Base-by-base conservation (phyloP, 2,888 invertebrate genomes). In the Archaeoteleia sp. region DNA sequence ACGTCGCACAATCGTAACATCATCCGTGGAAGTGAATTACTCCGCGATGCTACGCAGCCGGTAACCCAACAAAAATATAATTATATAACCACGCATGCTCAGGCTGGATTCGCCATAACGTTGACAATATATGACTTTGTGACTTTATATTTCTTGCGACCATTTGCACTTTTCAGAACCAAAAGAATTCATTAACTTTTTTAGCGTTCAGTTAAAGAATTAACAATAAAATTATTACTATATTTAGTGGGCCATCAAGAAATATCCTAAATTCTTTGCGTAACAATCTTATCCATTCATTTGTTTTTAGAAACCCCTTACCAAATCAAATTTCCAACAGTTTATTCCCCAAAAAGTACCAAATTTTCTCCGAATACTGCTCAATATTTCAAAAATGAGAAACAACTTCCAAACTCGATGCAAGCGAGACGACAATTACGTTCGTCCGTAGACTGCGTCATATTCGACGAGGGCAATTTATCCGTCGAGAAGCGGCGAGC, bases 401-500 rank as follows among this genome's bases (percentile, higher is more conserved):
- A n/a, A 2, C n/a, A 29, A 1, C 5, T 8, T 8, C 9, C 1
- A 29, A n/a, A 29, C 1, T 32, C 48, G 15, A 23, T 7, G 46
- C 20, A 20, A 20, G 20, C 20, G 3, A 20, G 20, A 20, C 20
- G 46, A 53, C 65, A 51, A 65, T 67, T 67, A 67, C 29, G 8
- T 7, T 7, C 43, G 55, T 12, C 32, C 51, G 15, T 37, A 14
- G 8, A 15, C 15, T 2, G 46, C 46, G 63, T 63, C 63, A 63
- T 63, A 63, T 60, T 61, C 53, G 61, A 43, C 67, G 53, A 55
- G 65, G 69, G 76, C 67, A 76, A 76, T 78, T 78, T 78, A 71
- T 72, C 55, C 60, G 49, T 70, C 67, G 62, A 74, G 74, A 73
- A 68, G 72, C 55, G 49, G 61, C 62, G 72, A 67, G 62, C 71